Conservation (phyloP, 2,888 invertebrate genomes). For the Dromius quadrimaculatus region DNA sequence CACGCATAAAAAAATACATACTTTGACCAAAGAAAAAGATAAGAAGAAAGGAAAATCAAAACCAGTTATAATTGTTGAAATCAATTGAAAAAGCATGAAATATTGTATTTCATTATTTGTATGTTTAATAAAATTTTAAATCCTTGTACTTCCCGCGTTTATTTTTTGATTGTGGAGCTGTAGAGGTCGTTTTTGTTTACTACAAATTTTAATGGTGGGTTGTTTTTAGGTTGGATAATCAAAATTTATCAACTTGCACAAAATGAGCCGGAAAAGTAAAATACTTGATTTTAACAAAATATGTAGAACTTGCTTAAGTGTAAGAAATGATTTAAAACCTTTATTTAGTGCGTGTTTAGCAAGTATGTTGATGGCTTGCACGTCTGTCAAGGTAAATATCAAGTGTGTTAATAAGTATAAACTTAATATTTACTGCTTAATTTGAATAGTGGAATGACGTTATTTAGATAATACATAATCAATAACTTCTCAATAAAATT, state of each 20-base stretch:
- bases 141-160: too few species aligned
- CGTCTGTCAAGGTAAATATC: constrained; percentile 61
- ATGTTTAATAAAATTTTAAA: too few species aligned
- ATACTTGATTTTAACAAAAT: constrained; percentile 59
- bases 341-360: constrained; percentile 61
- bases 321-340: constrained; percentile 60
- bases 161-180: too few species aligned
- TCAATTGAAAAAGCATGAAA: too few species aligned
- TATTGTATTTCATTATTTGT: too few species aligned
- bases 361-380: constrained; percentile 62
- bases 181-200: neutral
- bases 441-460: too few species aligned
- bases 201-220: constrained; percentile 11
- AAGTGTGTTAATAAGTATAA: constrained; percentile 18
- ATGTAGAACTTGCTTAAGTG: constrained; percentile 62
- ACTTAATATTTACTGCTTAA: too few species aligned
- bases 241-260: constrained; percentile 53
- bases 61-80: constrained; percentile 2
- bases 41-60: constrained; percentile 2
- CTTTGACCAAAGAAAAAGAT: constrained; percentile 39
- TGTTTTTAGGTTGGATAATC: constrained; percentile 15
- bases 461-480: neutral
- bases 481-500: too few species aligned
- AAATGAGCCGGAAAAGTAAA: constrained; percentile 53
- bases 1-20: constrained; percentile 59